A percentile compares a stretch with the other conserved stretches of the same genome.
Evolutionary conservation across 2,113 vertebrate species (phyloP).

Genomic region (Leucopsar rothschildi): DNA sequence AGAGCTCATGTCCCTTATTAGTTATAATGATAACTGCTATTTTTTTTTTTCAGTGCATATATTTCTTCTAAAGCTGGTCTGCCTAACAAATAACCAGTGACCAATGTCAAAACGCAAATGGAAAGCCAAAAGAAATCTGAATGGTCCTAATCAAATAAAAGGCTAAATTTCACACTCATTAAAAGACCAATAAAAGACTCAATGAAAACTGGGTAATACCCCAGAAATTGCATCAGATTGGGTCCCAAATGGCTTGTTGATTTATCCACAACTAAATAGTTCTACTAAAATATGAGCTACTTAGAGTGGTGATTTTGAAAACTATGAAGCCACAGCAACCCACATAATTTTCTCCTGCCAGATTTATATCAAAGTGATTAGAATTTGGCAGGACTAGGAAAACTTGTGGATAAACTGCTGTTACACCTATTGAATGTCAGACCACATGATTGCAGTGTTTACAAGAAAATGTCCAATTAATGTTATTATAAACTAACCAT

Average conservation of each 20-base stretch:
- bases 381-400: background rate
- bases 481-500: background rate
- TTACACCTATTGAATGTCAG: background rate
- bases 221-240: background rate
- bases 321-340: background rate
- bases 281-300: background rate
- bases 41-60: background rate
- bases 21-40: background rate
- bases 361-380: background rate
- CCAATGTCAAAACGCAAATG: background rate
- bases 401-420: background rate
- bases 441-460: background rate
- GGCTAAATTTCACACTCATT: background rate
- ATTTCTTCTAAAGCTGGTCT: background rate
- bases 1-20: background rate
- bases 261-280: background rate
- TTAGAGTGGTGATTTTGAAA: background rate
- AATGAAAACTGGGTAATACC: background rate
- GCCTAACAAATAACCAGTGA: background rate
- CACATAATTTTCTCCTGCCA: background rate
- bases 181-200: background rate
- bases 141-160: background rate
- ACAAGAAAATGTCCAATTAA: slow-evolving; percentile 5
- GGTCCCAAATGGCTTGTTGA: background rate
- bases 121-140: background rate